Evolutionary conservation across 2,113 vertebrate species (phyloP), one percentile per base, ranked within the genome.

Genomic region (Tachycineta bicolor): DNA sequence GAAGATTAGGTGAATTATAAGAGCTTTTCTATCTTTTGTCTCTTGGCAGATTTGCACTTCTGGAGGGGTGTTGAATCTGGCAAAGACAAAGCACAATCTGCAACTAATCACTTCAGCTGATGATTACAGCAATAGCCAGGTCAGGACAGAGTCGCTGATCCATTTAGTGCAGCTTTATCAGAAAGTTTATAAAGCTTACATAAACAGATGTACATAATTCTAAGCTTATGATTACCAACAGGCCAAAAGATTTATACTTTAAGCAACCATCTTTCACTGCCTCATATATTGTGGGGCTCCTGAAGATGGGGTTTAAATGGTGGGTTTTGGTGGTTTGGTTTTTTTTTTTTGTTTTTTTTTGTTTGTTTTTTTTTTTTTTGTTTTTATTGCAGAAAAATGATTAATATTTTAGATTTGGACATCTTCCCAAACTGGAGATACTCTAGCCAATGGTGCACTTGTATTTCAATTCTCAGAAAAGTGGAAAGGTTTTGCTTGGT

Each of bases 161-260:
- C 80, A 26, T 92, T 74, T 70, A 92, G 47, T 2, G 3, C 11
- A 83, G 47, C 33, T 89, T 94, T 95, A 96, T 93, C 89, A 65
- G 25, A 90, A 87, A 89, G 73, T 92, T 82, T 94, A 53, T n/a
- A 59, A 86, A 93, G 85, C 89, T 93, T 83, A 89, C 43, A 93
- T 90, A 93, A 96, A 94, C 77, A 97, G 63, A 92, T 78, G 67
- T 90, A 74, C 70, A 68, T 71, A 90, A 92, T 78, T 83, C 65
- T 80, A 70, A 95, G 77, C 34, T 76, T 76, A 90, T 7, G 5
- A 24, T 77, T 84, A 71, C 17, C 73, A 94, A 33, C 12, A 47
- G 67, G 71, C 29, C 29, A 67, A 69, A 93, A 68, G 81, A 95
- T 97, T 95, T 91, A 88, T 86, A 53, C 19, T 93, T 74, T 62